These are phyloP conservation scores for Pterocles orientalis DNA, from an alignment of 2,113 vertebrate genomes.

Conservation along the genomic window DNA sequence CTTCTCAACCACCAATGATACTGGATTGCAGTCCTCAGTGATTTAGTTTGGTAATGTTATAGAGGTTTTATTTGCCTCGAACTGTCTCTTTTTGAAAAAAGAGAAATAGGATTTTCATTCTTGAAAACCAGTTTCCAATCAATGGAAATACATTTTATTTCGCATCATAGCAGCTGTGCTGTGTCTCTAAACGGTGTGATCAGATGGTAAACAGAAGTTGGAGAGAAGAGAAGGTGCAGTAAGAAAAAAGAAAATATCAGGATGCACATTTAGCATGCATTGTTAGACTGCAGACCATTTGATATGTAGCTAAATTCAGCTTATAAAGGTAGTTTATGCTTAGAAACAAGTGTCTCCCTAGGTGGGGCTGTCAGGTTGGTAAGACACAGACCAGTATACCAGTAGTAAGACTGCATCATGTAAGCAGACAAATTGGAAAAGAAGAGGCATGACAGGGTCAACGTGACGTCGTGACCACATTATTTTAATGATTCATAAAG, in stretches of 20 bases:
- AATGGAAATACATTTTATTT: not conserved
- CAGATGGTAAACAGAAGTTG: not conserved
- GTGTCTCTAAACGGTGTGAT: not conserved
- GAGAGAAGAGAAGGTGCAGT: not conserved
- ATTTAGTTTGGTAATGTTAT: not conserved
- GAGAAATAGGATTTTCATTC: not conserved
- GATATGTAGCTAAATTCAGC: not conserved
- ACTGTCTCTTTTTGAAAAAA: not conserved
- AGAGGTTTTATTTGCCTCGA: not conserved
- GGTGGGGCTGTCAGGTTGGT: not conserved
- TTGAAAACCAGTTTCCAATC: not conserved
- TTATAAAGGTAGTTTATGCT: not conserved
- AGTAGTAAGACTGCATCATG: not conserved
- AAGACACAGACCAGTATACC: not conserved
- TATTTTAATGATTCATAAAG: not conserved
- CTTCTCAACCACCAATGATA: not conserved
- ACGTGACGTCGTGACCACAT: not conserved
- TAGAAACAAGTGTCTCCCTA: not conserved
- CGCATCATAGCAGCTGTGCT: not conserved
- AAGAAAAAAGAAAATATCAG: not conserved
- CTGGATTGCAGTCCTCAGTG: not conserved
- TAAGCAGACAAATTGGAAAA: not conserved
- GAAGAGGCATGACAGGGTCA: not conserved
- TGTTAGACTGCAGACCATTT: not conserved
- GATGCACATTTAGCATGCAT: accelerated